Evolutionary conservation across 2,888 invertebrate species (phyloP).

Genomic region (Alcis repandata): DNA sequence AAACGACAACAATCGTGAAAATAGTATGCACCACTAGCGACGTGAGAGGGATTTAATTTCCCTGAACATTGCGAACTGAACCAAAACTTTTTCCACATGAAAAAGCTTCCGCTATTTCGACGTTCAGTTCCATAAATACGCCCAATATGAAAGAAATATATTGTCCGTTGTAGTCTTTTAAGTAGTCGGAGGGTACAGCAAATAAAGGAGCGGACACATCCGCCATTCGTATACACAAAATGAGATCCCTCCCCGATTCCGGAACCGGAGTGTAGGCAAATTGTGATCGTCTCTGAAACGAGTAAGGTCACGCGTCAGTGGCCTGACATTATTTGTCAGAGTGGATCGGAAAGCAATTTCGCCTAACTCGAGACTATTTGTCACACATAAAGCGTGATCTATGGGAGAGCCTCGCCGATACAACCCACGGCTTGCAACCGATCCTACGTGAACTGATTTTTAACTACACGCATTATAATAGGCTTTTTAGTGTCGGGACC

Average conservation of each 20-base stretch:
- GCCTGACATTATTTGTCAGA: slow-evolving; percentile 83
- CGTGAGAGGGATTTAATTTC: slow-evolving; percentile 39
- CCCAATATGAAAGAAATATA: slow-evolving; percentile 55
- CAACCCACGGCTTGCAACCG: slow-evolving; percentile 56
- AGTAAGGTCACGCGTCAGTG: slow-evolving; percentile 78
- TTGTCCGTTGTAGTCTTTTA: slow-evolving; percentile 56
- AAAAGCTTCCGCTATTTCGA: slow-evolving; percentile 54
- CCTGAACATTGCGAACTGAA: slow-evolving; percentile 52
- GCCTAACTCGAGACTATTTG: slow-evolving; percentile 83
- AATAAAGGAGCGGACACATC: slow-evolving; percentile 66
- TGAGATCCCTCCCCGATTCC: slow-evolving; percentile 62
- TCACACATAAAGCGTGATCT: slow-evolving; percentile 84
- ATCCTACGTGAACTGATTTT: slow-evolving; percentile 57
- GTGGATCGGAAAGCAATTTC: slow-evolving; percentile 84
- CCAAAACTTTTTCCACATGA: slow-evolving; percentile 52
- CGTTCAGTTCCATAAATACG: slow-evolving; percentile 53
- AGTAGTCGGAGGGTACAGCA: slow-evolving; percentile 61
- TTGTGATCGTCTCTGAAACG: slow-evolving; percentile 77
- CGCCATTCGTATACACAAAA: slow-evolving; percentile 67
- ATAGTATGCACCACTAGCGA: slow-evolving; percentile 10
- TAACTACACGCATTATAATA: slow-evolving; percentile 55
- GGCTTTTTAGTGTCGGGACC: slow-evolving; percentile 32
- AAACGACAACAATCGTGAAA: slow-evolving; percentile 12
- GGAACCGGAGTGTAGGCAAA: slow-evolving; percentile 70
- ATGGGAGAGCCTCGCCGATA: slow-evolving; percentile 70